Base-by-base conservation (phyloP, 1,140 invertebrate genomes). In the Venturia canescens region DNA sequence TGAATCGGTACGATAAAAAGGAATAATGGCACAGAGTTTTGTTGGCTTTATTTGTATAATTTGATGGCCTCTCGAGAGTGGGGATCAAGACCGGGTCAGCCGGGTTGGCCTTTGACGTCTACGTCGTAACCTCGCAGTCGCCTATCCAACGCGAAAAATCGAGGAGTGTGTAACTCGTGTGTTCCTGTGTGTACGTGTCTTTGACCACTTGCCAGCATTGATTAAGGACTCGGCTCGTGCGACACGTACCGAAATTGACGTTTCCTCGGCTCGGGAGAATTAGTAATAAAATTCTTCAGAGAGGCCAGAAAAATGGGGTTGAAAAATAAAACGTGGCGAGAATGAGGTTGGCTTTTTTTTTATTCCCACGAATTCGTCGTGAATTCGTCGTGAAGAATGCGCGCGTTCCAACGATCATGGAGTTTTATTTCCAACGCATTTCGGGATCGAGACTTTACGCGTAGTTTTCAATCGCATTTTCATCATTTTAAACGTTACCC, bases 141-240 rank as follows among this genome's bases (percentile, higher is more conserved):
- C 53, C 53, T 57, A 57, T 57, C 21, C 53, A 18, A 23, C 53
- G 21, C 53, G 16, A 57, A 57, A 57, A 57, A 57, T 23, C 53
- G 53, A 57, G 53, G 21, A n/a, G 6, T 6, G 31, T 70, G 6
- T n/a, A 34, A 70, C 18, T 16, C 9, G 53, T 57, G 53, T 57
- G 53, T 21, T 57, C 53, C 6, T 21, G 53, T 9, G 53, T n/a
- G 67, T 31, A 31, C 3, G 67, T 13, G 67, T 34, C 67, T 70
- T 70, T 70, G 67, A 70, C 67, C 67, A 70, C 67, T 70, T 70
- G 67, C 67, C 67, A 70, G 31, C 67, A 34, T 18, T 70, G 67
- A 70, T 70, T 70, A 70, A 31, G 67, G 67, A 70, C 29, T 70
- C 27, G 31, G 31, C 31, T 26, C 67, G 67, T 70, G 31, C 67